Evolutionary conservation across 1,140 invertebrate species (phyloP), one percentile per base, ranked within the genome.

Genomic region (Drosophila takahashii): DNA sequence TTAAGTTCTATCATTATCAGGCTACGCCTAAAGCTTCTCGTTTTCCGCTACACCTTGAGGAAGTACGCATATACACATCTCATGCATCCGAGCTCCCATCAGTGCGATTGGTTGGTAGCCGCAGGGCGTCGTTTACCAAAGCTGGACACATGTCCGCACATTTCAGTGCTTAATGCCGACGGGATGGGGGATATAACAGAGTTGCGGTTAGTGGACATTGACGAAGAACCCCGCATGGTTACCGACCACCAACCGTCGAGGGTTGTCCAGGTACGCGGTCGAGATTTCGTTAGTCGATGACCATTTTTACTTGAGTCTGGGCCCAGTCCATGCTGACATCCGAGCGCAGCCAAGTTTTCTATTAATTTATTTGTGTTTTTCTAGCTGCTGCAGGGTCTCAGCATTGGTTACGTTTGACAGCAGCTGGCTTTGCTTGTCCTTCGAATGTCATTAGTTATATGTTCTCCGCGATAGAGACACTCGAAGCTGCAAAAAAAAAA

Each of bases 371-470:
- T 69, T 77, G 64, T 77, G 66, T 64, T 79, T 79, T 76, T 64
- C 69, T 64, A 78, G 56, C 57, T 51, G 60, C 45, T 80, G 69
- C 83, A 87, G 65, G 57, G 41, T 18, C 48, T 50, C 42, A 47
- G 22, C 56, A 53, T 71, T 37, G 53, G 56, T 41, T 81, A 83
- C 74, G 78, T 86, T 75, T 85, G 81, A 62, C 69, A 74, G 81
- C 78, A 81, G 74, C 81, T 50, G 36, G 53, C 37, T 65, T 16
- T 60, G 42, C 78, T 69, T 48, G 67, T 87, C 75, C 73, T 61
- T 77, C 84, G 67, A 83, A 89, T 72, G 64, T 89, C 81, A 86
- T 75, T 77, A 86, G 69, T 75, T 86, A 86, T 81, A 60, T 59
- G 77, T 80, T 71, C 44, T 60, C 74, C 45, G 61, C 58, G 66